phyloP scores from a whole-genome alignment of 1,140 invertebrate genomes.

The Samia ricini region DNA sequence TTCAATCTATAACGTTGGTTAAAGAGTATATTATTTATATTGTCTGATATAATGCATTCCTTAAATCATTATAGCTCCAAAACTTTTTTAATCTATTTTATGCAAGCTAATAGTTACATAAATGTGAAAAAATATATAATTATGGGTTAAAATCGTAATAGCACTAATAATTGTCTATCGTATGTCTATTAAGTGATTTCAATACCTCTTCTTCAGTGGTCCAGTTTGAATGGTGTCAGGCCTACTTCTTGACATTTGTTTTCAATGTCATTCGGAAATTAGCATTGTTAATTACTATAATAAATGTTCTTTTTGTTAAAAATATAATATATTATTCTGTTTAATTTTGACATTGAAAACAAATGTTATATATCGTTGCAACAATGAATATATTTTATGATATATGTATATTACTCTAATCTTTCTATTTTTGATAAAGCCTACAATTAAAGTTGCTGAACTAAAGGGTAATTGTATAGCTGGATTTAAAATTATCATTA shows the following conservation, averaged over 20 bases:
- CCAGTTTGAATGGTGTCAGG: constrained; percentile 60
- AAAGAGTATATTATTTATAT: constrained; percentile 25
- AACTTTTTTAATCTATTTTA: constrained; percentile 17
- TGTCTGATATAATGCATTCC: constrained; percentile 11
- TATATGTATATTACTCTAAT: constrained; percentile 75
- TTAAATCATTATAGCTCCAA: neutral
- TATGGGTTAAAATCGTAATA: neutral
- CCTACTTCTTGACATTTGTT: constrained; percentile 63
- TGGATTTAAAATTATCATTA: constrained; percentile 35
- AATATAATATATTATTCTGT: no score
- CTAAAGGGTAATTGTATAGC: constrained; percentile 65
- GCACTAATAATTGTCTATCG: neutral
- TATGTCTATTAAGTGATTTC: constrained; percentile 36
- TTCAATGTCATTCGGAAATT: constrained; percentile 48
- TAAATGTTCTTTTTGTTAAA: constrained; percentile 6
- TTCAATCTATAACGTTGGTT: constrained; percentile 33
- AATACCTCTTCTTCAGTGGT: constrained; percentile 74
- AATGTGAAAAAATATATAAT: neutral
- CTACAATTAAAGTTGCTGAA: constrained; percentile 66
- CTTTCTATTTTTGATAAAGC: constrained; percentile 77
- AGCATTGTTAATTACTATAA: neutral
- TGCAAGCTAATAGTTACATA: constrained; percentile 25
- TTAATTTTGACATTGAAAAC: constrained; percentile 61
- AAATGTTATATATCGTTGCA: constrained; percentile 56
- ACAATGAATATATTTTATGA: constrained; percentile 77